phyloP scores from a whole-genome alignment of 2,888 invertebrate species.

The Melieria omissa region DNA sequence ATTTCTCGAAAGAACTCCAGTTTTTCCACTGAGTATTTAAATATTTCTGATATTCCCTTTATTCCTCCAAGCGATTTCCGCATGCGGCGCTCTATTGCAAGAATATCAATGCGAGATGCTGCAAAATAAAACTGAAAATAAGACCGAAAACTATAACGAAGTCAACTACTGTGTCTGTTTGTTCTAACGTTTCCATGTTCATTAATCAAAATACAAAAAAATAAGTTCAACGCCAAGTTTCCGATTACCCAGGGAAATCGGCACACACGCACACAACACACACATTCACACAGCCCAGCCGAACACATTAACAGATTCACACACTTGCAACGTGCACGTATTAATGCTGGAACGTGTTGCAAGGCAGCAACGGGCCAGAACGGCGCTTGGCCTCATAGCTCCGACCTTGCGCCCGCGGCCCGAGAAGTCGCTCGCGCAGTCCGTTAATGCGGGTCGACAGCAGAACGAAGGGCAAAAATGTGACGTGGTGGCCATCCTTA shows the following conservation, averaged over 20 bases:
- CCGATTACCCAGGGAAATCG: slow-evolving; percentile 20
- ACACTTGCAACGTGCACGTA: neutral
- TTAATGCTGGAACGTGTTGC: neutral
- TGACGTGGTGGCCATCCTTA: slow-evolving; percentile 10
- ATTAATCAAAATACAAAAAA: slow-evolving; percentile 55
- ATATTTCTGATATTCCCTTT: too few relatives aligned
- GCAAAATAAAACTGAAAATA: too few relatives aligned
- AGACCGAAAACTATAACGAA: too few relatives aligned
- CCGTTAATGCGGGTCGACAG: too few relatives aligned
- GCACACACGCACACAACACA: slow-evolving; percentile 7
- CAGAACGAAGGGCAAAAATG: neutral
- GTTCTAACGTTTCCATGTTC: slow-evolving; percentile 43
- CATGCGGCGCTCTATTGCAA: too few relatives aligned
- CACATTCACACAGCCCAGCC: neutral
- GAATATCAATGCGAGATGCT: too few relatives aligned
- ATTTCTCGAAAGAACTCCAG: too few relatives aligned
- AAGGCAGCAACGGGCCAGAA: neutral
- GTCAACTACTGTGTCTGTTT: neutral
- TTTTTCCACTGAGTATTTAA: too few relatives aligned
- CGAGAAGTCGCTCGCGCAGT: too few relatives aligned
- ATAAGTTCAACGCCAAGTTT: slow-evolving; percentile 33
- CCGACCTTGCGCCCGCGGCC: too few relatives aligned
- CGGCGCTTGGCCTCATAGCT: too few relatives aligned
- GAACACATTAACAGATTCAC: neutral
- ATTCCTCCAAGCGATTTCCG: too few relatives aligned